Evolutionary conservation across 2,113 vertebrate species (phyloP).

Genomic region (Tamias sibiricus): DNA sequence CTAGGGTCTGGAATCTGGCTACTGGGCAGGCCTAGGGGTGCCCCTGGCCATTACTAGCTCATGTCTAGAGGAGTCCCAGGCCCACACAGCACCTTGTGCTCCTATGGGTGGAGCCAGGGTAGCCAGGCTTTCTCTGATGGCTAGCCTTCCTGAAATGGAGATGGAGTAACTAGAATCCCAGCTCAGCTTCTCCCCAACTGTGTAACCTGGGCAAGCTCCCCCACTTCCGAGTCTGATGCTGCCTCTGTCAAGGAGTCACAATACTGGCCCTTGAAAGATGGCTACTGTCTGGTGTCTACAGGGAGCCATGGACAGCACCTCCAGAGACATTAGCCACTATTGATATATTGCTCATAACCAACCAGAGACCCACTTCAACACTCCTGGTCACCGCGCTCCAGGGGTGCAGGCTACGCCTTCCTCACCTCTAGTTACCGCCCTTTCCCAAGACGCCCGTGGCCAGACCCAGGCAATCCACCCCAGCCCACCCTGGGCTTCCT

Average conservation of each 20-base stretch:
- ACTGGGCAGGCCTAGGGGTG: background rate
- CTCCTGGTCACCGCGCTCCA: background rate
- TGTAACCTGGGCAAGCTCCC: background rate
- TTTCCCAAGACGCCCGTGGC: background rate
- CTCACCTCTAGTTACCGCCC: accelerated
- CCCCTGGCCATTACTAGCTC: background rate
- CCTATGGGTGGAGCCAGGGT: background rate
- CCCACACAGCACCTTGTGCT: background rate
- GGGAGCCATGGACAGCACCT: background rate
- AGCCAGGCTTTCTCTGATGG: background rate
- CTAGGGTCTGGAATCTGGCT: background rate
- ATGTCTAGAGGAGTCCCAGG: background rate
- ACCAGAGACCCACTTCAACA: background rate
- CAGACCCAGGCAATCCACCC: too few relatives aligned
- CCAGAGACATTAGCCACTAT: background rate
- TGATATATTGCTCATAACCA: background rate
- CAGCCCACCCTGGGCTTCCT: background rate
- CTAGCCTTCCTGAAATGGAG: background rate
- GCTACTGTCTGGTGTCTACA: background rate
- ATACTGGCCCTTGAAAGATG: background rate
- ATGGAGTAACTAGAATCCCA: background rate
- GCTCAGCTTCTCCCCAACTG: background rate
- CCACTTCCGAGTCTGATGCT: background rate
- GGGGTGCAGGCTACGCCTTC: background rate
- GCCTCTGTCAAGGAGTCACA: background rate